Evolutionary conservation across 2,888 invertebrate species (phyloP), one percentile per base, ranked within the genome.

Genomic region (Venusia cambrica): DNA sequence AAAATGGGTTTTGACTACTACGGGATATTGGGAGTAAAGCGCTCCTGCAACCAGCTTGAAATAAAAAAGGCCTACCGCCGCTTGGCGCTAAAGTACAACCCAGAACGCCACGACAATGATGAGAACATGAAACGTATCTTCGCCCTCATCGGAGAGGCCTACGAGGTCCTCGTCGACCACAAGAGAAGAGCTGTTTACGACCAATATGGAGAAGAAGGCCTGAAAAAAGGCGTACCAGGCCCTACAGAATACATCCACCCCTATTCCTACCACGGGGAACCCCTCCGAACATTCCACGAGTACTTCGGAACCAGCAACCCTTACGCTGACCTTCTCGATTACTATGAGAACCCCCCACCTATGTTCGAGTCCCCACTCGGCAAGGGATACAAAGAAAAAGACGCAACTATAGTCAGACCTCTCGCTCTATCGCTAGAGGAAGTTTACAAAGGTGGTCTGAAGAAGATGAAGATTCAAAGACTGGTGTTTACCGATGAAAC

Each of bases 221-320:
- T 97, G 21, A 95, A 95, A 68, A 89, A 89, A 56, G 96, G 96
- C 0, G 90, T 96, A 0, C 92, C 93, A 2, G 89, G 92, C 1
- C 92, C 92, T 0, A 57, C 54, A 0, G 89, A 89, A 3, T 93
- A 89, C 67, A 90, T 93, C 49, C 90, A 91, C 33, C 92, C 94
- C 0, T 95, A 93, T 67, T 84, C 90, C 20, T 97, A 94, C 80
- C 95, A 97, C 63, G 95, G 94, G 0, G 92, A 97, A 60, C 91
- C 93, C 0, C 71, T 92, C 56, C 78, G 87, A 48, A 94, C 94
- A 0, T 95, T 92, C 64, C 90, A 90, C 47, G 91, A 94, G 13
- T 96, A 96, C 73, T 97, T 96, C 69, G 95, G 95, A 10, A 93
- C 93, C 0, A 83, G 89, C 21, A 96, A 94, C 55, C 96, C 96